Base-by-base conservation (phyloP, 2,113 vertebrate genomes). In the Pterocles burchelli region DNA sequence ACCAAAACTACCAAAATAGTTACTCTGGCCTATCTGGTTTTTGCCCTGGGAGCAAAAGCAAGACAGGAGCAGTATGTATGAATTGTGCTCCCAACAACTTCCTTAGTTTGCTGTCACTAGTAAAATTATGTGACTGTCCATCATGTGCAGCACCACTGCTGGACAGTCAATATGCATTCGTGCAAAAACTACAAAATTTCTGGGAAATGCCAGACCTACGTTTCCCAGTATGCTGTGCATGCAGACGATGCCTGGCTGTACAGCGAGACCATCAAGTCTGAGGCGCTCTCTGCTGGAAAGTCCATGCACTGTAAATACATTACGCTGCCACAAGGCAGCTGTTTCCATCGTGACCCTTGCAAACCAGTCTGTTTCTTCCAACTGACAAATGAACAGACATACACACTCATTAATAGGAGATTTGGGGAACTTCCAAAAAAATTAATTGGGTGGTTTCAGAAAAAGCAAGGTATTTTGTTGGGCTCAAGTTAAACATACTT, bases 401-500 rank as follows among this genome's bases (percentile, higher is more conserved):
- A 49, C 0, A 0, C 19, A 21, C 57, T 89, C 1, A 0, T 46
- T 57, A 41, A 33, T 1, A 66, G 63, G 31, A 59, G 38, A 72
- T 29, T 16, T 43, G 11, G 19, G 57, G 19, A 77, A 55, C 26
- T 77, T 43, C 10, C 38, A 61, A 66, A 13, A 41, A 72, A 76
- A 54, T 36, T 29, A 11, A 54, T 43, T 29, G 48, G 10, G 11
- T 66, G 19, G 11, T 49, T 66, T 59, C 26, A 72, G 46, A 31
- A 82, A 76, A 82, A 68, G 43, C 48, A 68, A 57, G 15, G 13
- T 46, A 26, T n/a, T 85, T 68, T 79, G 48, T 22, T 46, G 43
- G 18, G 33, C 54, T 79, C 9, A 54, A 62, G 34, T 19, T 62
- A 55, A 74, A 73, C 22, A 24, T 62, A n/a, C 14, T 80, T 38